phyloP scores from a whole-genome alignment of 2,113 vertebrate genomes.

The Solea senegalensis region DNA sequence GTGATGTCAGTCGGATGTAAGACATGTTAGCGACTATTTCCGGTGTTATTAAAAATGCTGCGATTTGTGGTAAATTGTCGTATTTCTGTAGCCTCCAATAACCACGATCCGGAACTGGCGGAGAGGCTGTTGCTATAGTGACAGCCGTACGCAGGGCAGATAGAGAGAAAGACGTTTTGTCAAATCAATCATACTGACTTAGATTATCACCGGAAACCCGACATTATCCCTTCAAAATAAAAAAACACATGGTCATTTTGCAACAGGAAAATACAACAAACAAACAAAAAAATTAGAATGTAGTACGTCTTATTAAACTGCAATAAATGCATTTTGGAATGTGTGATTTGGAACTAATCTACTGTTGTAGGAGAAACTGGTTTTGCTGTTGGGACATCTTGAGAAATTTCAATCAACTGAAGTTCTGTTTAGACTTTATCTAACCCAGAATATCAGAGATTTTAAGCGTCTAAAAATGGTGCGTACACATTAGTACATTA shows the following conservation, averaged over 20 bases:
- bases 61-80: background rate
- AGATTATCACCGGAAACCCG: background rate
- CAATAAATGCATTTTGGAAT: no score
- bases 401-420: no score
- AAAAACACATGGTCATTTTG: background rate
- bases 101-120: constrained; percentile 8
- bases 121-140: constrained; percentile 75
- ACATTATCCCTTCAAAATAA: constrained; percentile 29
- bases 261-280: no score
- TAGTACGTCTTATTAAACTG: no score
- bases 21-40: background rate
- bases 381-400: no score
- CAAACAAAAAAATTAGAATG: no score
- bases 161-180: background rate
- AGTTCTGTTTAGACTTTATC: no score
- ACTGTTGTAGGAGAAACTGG: no score
- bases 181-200: background rate
- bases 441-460: no score
- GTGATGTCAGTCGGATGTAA: background rate
- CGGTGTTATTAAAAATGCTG: background rate
- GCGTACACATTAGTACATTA: no score
- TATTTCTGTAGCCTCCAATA: constrained; percentile 6
- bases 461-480: no score
- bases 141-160: constrained; percentile 52
- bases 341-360: no score